Evolutionary conservation across 2,113 vertebrate species (phyloP).

Genomic region (Osmerus mordax): DNA sequence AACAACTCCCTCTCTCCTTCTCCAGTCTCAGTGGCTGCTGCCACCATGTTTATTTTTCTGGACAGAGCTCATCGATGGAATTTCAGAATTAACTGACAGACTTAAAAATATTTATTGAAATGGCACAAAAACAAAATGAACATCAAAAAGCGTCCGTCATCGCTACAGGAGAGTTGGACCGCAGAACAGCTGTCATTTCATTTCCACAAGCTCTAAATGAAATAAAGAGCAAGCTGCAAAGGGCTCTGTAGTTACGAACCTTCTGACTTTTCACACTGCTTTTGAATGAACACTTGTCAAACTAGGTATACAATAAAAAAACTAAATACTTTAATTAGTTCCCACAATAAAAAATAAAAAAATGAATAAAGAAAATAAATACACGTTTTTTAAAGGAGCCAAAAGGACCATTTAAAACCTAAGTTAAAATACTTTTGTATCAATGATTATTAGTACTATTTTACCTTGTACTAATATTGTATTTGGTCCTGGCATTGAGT

Average conservation of each 20-base stretch:
- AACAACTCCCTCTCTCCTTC: conserved; percentile 50
- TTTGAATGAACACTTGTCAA: conserved; percentile 66
- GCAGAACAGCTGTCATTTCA: conserved; percentile 53
- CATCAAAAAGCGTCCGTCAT: conserved; percentile 67
- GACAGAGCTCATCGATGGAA: conserved; percentile 70
- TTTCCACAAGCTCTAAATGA: conserved; percentile 54
- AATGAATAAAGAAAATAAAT: no score
- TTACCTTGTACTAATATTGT: conserved; percentile 2
- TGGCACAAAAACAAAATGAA: conserved; percentile 65
- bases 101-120: conserved; percentile 78
- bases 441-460: no score
- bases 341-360: no score
- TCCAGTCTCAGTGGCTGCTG: conserved; percentile 61
- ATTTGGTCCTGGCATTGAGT: conserved; percentile 46
- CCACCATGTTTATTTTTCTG: conserved; percentile 75
- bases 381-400: conserved; percentile 16
- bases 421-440: conserved; percentile 12
- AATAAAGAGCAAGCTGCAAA: conserved; percentile 53
- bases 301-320: conserved; percentile 41
- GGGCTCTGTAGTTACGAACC: conserved; percentile 31
- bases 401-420: conserved; percentile 29
- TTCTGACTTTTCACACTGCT: conserved; percentile 36
- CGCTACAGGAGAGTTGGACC: conserved; percentile 33
- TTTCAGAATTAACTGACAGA: conserved; percentile 78
- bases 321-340: conserved; percentile 12